A percentile compares a stretch with the other conserved stretches of the same genome.
Evolutionary conservation across 2,888 invertebrate genomes (phyloP).

Genomic region (Eristalinus aeneus): DNA sequence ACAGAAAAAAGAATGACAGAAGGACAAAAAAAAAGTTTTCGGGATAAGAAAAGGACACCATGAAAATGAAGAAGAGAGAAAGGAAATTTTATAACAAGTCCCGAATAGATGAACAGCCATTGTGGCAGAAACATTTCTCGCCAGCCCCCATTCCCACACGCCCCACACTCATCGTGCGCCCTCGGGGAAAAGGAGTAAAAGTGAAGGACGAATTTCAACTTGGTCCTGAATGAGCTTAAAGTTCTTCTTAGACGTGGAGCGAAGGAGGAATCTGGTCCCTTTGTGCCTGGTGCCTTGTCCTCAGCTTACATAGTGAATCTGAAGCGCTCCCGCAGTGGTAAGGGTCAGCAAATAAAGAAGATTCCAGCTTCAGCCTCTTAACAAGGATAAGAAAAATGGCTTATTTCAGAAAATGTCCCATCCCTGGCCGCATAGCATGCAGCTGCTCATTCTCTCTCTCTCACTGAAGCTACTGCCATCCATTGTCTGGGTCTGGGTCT

Average conservation of each 20-base stretch:
- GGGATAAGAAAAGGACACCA: conserved; percentile 20
- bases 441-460: no score
- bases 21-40: neutral
- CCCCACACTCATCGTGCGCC: neutral
- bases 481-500: conserved; percentile 46
- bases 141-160: neutral
- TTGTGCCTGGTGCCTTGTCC: conserved; percentile 35
- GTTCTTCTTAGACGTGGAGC: conserved; percentile 41
- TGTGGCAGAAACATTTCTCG: conserved; percentile 6
- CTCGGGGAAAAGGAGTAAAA: neutral
- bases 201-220: conserved; percentile 44
- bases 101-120: conserved; percentile 51
- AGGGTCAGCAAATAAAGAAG: conserved; percentile 66
- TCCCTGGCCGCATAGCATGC: neutral
- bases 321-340: conserved; percentile 28
- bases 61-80: conserved; percentile 11
- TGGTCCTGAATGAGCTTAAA: conserved; percentile 45
- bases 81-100: conserved; percentile 30
- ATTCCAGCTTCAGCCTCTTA: conserved; percentile 64
- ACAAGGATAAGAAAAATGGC: conserved; percentile 67
- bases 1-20: neutral
- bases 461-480: neutral
- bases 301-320: conserved; percentile 2
- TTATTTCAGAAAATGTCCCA: conserved; percentile 57
- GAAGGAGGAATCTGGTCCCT: conserved; percentile 18